Percentiles rank a stretch among this genome's conserved stretches.
phyloP scores from a whole-genome alignment of 2,797 vertebrate genomes.

The Amblyraja radiata region DNA sequence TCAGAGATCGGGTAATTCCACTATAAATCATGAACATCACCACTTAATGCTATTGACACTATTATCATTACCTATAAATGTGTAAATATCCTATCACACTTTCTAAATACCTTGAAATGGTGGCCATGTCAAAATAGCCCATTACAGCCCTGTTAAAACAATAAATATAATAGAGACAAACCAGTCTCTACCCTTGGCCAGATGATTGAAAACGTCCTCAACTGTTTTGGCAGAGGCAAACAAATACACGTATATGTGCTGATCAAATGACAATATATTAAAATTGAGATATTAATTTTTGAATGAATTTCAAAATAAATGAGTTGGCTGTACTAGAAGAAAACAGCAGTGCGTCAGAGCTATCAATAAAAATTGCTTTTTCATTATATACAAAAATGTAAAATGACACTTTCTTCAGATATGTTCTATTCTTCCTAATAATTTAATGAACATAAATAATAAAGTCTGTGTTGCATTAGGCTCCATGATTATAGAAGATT shows the following conservation, averaged over 20 bases:
- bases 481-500: not conserved
- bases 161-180: not conserved
- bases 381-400: not conserved
- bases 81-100: not conserved
- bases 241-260: too few species aligned
- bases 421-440: not conserved
- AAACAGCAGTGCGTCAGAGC: not conserved
- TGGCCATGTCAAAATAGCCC: not conserved
- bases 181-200: not conserved
- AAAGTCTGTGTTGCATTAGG: not conserved
- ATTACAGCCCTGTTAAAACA: not conserved
- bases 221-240: not conserved
- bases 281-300: not conserved
- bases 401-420: not conserved
- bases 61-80: not conserved
- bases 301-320: not conserved
- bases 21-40: not conserved
- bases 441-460: not conserved
- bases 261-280: not conserved
- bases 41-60: not conserved
- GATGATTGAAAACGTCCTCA: not conserved
- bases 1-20: not conserved
- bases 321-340: not conserved
- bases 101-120: not conserved
- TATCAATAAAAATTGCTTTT: not conserved